These are phyloP conservation scores for Prunella himalayana DNA, from an alignment of 2,113 vertebrate genomes.

Conservation along the genomic window DNA sequence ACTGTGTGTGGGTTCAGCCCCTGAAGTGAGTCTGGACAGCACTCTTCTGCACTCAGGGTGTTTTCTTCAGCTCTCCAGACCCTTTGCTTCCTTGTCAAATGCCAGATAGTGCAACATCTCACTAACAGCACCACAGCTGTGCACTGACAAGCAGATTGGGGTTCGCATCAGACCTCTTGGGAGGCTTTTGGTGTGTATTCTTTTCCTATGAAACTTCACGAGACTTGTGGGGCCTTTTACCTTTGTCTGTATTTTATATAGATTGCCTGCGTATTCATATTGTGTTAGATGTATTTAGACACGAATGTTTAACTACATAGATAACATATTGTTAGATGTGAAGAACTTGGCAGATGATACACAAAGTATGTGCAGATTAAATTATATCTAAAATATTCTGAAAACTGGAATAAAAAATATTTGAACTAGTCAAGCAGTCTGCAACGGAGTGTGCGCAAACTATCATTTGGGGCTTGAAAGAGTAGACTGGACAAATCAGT, in stretches of 20 bases:
- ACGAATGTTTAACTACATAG: constrained; percentile 14
- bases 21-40: not conserved
- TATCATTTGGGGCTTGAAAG: constrained; percentile 20
- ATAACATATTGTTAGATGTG: not conserved
- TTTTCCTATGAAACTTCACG: constrained; percentile 50
- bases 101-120: not conserved
- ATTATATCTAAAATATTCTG: constrained; percentile 32
- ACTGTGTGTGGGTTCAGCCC: not conserved
- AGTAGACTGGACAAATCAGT: not conserved
- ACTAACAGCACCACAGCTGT: not conserved
- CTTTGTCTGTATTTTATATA: constrained; percentile 50
- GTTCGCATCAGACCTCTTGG: not conserved
- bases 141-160: not conserved
- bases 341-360: constrained; percentile 2
- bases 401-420: constrained; percentile 29
- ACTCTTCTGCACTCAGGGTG: not conserved
- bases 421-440: not conserved
- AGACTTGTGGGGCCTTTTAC: constrained; percentile 49
- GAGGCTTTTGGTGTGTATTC: constrained; percentile 36
- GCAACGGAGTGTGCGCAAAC: not conserved
- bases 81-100: not conserved
- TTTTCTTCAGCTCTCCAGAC: not conserved
- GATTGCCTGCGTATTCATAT: constrained; percentile 28
- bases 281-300: constrained; percentile 39
- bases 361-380: constrained; percentile 53